Evolutionary conservation across 2,113 vertebrate genomes (phyloP).

Genomic region (Hucho hucho): DNA sequence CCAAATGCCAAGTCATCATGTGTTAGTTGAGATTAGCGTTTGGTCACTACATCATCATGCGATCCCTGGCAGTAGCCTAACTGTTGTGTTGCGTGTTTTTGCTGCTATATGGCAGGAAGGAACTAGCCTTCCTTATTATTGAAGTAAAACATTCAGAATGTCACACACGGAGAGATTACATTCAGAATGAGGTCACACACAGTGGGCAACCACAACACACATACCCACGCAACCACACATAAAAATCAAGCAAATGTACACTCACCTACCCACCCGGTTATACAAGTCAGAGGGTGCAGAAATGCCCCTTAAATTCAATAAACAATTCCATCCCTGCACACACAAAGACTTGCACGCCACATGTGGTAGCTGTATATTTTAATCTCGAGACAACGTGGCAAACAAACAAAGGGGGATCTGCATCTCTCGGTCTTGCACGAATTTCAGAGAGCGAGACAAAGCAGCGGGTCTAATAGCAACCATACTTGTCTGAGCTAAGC

Average conservation of each 20-base stretch:
- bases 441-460: not conserved
- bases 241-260: not conserved
- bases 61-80: not conserved
- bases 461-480: not conserved
- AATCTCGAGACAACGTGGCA: not conserved
- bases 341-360: not conserved
- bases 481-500: not conserved
- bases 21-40: no score
- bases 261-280: not conserved
- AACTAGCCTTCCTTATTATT: not conserved
- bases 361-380: conserved; percentile 1
- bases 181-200: no score
- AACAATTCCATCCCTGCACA: not conserved
- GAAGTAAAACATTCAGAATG: not conserved
- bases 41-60: not conserved
- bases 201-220: not conserved
- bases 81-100: no score
- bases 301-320: not conserved
- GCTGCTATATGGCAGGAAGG: not conserved
- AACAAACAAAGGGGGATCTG: not conserved
- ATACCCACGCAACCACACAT: not conserved
- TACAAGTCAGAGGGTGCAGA: not conserved
- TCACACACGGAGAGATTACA: no score
- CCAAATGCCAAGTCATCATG: no score
- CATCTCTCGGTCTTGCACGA: not conserved